phyloP scores from a whole-genome alignment of 1,140 invertebrate genomes.

The Drosophila lacertosa region DNA sequence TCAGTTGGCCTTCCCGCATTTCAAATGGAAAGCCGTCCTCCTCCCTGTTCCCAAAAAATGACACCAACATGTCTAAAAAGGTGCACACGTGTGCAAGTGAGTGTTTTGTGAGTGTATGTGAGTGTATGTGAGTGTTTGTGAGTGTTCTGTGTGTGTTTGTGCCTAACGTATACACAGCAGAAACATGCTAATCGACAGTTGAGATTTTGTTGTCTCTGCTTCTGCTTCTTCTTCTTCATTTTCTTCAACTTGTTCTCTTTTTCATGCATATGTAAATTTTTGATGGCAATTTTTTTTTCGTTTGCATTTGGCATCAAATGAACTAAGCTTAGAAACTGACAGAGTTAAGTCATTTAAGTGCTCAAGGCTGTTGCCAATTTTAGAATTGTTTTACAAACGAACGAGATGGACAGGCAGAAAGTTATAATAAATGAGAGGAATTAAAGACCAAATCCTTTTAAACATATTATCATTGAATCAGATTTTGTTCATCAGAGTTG shows the following conservation, averaged over 20 bases:
- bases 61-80: conserved; percentile 31
- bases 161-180: conserved; percentile 34
- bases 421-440: neutral
- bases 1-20: conserved; percentile 45
- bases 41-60: too few relatives aligned
- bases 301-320: conserved; percentile 11
- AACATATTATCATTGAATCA: too few relatives aligned
- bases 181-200: conserved; percentile 58
- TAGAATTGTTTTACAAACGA: neutral
- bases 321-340: neutral
- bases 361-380: neutral
- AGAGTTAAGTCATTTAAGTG: conserved; percentile 9
- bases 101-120: conserved; percentile 6
- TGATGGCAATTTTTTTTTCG: conserved; percentile 18
- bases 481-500: too few relatives aligned
- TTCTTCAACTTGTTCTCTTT: conserved; percentile 13
- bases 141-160: neutral
- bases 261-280: conserved; percentile 31
- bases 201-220: conserved; percentile 10
- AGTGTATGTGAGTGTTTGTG: conserved; percentile 28
- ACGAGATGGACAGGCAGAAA: neutral
- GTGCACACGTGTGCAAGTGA: conserved; percentile 42
- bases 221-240: conserved; percentile 5
- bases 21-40: conserved; percentile 52
- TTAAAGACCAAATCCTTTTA: too few relatives aligned